Base-by-base conservation (phyloP, 2,888 invertebrate species). In the Julus scandinavius region DNA sequence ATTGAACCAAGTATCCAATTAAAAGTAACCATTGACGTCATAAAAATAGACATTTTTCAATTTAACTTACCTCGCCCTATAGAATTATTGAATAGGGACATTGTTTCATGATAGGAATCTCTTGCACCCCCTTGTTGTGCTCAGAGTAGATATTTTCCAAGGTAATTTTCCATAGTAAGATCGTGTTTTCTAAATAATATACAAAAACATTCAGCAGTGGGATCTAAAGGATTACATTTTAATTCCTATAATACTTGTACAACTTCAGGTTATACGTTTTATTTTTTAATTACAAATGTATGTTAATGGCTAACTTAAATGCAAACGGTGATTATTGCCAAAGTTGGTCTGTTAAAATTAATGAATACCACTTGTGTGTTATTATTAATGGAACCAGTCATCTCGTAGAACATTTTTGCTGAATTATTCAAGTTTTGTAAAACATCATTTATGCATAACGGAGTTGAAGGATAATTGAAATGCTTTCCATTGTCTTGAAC, bases 401-500 rank as follows among this genome's bases (percentile, higher is more conserved):
- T 17, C 2, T 5, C 5, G 20, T 6, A 5, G n/a, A 72, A 29
- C 29, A 9, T 6, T 29, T 72, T 11, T 29, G 9, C 11, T 29
- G 72, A 72, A 72, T 20, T 20, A 11, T 72, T 72, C 29, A 29
- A 72, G 72, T 72, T 72, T 72, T 29, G 6, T 20, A 29, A 20
- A 29, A 7, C 29, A 11, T 6, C 11, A 6, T 72, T 72, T 72
- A 6, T 72, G 72, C 72, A 29, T 72, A 20, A 63, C n/a, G 72
- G 54, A 72, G 72, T 72, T 29, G 72, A 72, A 29, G 80, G 38
- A 38, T 80, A 38, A 80, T 80, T 80, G 80, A 40, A 80, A 80
- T 80, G 80, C 80, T n/a, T 80, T 80, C 38, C 80, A 80, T 80
- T 38, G 80, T 80, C 80, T 80, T 80, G 80, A 80, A 80, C 80